Conservation (phyloP, 2,113 vertebrate species). For the Erpornis zantholeuca region DNA sequence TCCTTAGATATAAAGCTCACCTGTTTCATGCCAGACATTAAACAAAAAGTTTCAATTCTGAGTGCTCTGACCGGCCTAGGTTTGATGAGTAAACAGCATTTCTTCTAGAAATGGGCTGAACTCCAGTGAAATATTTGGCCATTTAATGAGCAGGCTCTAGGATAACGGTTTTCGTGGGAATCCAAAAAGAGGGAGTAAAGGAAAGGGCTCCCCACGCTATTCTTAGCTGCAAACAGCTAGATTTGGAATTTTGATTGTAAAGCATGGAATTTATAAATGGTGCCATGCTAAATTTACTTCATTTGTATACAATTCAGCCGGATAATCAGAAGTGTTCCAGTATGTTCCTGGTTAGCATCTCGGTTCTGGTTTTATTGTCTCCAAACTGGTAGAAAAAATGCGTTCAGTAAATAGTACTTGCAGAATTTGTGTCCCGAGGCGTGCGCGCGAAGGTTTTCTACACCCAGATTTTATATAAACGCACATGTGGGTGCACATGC, state of each 20-base stretch:
- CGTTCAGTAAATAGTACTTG: neutral
- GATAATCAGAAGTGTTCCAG: neutral
- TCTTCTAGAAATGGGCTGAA: constrained; percentile 56
- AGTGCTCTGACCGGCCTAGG: neutral
- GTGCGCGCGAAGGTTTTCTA: neutral
- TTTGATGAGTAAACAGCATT: constrained; percentile 2
- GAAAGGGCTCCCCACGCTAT: constrained; percentile 61
- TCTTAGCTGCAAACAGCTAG: constrained; percentile 61
- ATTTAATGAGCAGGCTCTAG: constrained; percentile 54
- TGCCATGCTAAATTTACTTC: constrained; percentile 64
- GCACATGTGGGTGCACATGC: neutral
- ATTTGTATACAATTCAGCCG: constrained; percentile 37
- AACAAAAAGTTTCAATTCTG: neutral
- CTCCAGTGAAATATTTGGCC: constrained; percentile 57
- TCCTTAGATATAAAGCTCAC: neutral
- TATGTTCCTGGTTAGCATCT: constrained; percentile 52
- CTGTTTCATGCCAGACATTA: constrained; percentile 17
- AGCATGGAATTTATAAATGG: constrained; percentile 53
- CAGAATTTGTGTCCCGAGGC: constrained; percentile 32
- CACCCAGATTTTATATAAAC: neutral
- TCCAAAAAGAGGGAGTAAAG: constrained; percentile 21
- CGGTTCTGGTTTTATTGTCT: constrained; percentile 33
- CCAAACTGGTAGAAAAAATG: constrained; percentile 24
- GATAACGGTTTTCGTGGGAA: constrained; percentile 71
- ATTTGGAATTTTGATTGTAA: constrained; percentile 67